Base-by-base conservation (phyloP, 2,888 invertebrate species). In the Nomada goodeniana region DNA sequence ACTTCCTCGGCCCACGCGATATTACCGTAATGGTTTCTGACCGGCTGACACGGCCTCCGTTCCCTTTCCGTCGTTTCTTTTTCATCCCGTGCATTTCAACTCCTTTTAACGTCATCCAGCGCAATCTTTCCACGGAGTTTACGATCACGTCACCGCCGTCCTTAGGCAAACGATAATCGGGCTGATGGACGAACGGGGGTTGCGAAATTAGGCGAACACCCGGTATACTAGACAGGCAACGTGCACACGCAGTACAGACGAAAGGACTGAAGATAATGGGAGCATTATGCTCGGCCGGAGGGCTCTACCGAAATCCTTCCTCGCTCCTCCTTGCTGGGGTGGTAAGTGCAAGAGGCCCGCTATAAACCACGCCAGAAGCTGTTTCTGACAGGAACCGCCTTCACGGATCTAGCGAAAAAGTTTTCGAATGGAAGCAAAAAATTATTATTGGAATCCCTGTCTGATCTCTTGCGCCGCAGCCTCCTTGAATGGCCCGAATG, bases 201-300 rank as follows among this genome's bases (percentile, higher is more conserved):
- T 60, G 52, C 26, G 50, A 82, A 83, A 87, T 87, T 86, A 76
- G 82, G 36, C 44, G 61, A 73, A 76, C 88, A 87, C 88, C 88
- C 89, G 88, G 87, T 88, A 82, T 72, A 55, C 82, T 81, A 83
- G 74, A 67, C 69, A 47, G 53, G 67, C 55, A 78, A 69, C 53
- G 65, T 83, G 79, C 76, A 76, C 87, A 76, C 60, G 71, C 76
- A 72, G 76, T 80, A 86, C 82, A 88, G 84, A 82, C 68, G 86
- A 85, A 87, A 88, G 88, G 88, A 86, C 88, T 90, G 91, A 70
- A 89, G 90, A 91, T 91, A 91, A 91, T 92, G 90, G 91, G 84
- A 84, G 86, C 88, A 91, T 91, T 91, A 91, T 90, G 89, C 90
- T 89, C 84, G 72, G 71, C 82, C 84, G 80, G 81, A 85, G 88